Conservation (phyloP, 2,888 invertebrate genomes). For the Lasiommata megera region DNA sequence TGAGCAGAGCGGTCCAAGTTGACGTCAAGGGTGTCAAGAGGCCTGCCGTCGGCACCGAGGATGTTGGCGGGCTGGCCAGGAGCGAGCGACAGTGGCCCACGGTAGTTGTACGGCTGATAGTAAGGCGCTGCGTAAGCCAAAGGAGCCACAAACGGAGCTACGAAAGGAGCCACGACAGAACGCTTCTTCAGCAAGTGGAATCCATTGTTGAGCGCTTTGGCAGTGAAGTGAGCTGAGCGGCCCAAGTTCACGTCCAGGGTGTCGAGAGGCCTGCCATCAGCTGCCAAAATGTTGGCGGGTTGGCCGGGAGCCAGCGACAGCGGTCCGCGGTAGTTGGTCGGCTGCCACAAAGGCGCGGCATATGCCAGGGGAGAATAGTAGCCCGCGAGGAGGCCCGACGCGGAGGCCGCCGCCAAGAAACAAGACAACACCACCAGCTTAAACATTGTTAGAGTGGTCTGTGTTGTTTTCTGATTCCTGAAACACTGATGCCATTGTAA, state of each 20-base stretch:
- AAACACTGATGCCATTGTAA: conserved; percentile 59
- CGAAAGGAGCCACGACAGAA: conserved; percentile 34
- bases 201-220: conserved; percentile 55
- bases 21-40: conserved; percentile 67
- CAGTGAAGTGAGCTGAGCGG: conserved; percentile 65
- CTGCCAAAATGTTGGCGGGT: conserved; percentile 65
- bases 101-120: conserved; percentile 44
- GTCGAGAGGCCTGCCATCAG: conserved; percentile 70
- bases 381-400: conserved; percentile 59
- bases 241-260: conserved; percentile 71
- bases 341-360: conserved; percentile 45
- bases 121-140: conserved; percentile 28
- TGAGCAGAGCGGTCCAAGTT: conserved; percentile 70
- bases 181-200: conserved; percentile 57
- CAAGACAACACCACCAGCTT: conserved; percentile 84
- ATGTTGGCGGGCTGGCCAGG: conserved; percentile 70
- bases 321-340: conserved; percentile 62
- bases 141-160: conserved; percentile 30
- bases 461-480: conserved; percentile 56
- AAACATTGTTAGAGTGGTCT: conserved; percentile 73
- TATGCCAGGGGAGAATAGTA: conserved; percentile 39
- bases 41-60: conserved; percentile 64
- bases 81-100: conserved; percentile 64
- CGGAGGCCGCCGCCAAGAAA: conserved; percentile 80
- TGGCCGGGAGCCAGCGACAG: conserved; percentile 70